Percentiles rank a stretch among this genome's conserved stretches.
Evolutionary conservation across 2,113 vertebrate species (phyloP).

Genomic region (Heterocephalus glaber): DNA sequence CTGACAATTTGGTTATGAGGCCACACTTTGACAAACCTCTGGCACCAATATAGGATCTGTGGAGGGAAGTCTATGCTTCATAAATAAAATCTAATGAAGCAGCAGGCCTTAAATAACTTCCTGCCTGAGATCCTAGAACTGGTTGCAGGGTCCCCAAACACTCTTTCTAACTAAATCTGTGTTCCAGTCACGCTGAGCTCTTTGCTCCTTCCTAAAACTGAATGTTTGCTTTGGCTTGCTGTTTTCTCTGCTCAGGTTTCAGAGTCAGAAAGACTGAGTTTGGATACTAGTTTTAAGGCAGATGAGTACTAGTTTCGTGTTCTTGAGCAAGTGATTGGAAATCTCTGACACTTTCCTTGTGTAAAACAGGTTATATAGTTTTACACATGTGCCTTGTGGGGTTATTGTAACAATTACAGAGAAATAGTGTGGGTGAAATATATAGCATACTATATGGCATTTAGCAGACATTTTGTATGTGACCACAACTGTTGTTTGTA

Average conservation of each 20-base stretch:
- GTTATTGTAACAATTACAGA: slow-evolving; percentile 1
- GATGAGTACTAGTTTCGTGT: background rate
- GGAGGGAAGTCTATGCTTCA: background rate
- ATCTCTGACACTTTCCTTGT: background rate
- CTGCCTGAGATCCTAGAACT: background rate
- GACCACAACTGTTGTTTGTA: background rate
- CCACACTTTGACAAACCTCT: slow-evolving; percentile 3
- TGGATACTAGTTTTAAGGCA: background rate
- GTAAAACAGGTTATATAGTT: background rate
- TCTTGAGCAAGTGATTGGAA: background rate
- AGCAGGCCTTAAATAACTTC: background rate
- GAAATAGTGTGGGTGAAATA: slow-evolving; percentile 11
- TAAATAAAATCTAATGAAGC: background rate
- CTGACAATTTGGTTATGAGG: background rate
- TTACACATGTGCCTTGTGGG: background rate
- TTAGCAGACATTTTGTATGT: background rate
- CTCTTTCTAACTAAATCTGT: background rate
- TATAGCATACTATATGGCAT: background rate
- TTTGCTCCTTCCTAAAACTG: background rate
- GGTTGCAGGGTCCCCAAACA: no score
- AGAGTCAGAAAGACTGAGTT: slow-evolving; percentile 1
- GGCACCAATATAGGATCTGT: background rate
- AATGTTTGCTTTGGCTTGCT: background rate
- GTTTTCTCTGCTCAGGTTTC: background rate
- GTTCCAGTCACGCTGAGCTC: background rate